phyloP scores from a whole-genome alignment of 2,113 vertebrate species.

The Rhipidura dahli region DNA sequence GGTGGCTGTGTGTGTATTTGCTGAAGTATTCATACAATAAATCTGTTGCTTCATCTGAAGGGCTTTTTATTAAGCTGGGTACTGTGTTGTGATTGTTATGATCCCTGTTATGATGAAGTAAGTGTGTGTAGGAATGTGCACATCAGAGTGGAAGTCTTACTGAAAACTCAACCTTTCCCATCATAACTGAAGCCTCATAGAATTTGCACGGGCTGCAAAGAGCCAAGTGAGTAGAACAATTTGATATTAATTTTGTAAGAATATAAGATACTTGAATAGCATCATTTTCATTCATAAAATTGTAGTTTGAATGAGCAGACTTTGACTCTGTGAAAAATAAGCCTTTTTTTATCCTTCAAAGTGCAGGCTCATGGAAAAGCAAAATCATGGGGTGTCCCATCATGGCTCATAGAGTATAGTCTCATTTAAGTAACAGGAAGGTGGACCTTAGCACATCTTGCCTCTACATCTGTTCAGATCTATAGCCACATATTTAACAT shows the following conservation, averaged over 20 bases:
- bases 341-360: neutral
- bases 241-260: neutral
- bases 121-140: neutral
- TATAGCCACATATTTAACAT: neutral
- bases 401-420: neutral
- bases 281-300: neutral
- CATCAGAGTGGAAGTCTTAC: neutral
- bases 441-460: neutral
- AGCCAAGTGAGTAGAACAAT: neutral
- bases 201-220: neutral
- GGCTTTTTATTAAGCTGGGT: neutral
- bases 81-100: neutral
- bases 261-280: neutral
- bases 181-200: neutral
- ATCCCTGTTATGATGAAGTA: neutral
- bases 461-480: neutral
- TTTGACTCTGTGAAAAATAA: neutral
- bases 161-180: neutral
- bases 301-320: neutral
- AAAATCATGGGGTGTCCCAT: neutral
- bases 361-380: neutral
- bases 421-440: neutral
- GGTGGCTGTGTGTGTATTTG: neutral
- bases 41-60: neutral
- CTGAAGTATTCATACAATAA: neutral